phyloP scores from a whole-genome alignment of 2,888 invertebrate genomes.

The Drosophila koepferae region DNA sequence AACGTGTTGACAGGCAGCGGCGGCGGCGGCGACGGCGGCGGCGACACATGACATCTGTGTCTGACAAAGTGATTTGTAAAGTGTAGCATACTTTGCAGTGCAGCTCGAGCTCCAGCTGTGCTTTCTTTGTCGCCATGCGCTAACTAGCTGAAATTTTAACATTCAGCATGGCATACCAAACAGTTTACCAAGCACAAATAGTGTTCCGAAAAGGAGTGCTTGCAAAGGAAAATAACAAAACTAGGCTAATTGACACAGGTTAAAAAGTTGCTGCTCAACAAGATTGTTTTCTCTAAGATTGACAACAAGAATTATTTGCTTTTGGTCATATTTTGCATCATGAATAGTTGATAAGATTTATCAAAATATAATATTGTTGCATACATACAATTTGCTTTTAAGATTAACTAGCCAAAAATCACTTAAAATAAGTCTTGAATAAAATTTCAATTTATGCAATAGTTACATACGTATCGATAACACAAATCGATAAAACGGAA shows the following conservation, averaged over 20 bases:
- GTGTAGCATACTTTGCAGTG: constrained; percentile 41
- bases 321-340: neutral
- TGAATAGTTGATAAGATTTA: too few species aligned
- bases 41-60: constrained; percentile 56
- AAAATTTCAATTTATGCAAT: too few species aligned
- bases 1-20: constrained; percentile 48
- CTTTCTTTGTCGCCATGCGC: constrained; percentile 2
- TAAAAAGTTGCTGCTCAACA: neutral
- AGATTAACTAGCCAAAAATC: too few species aligned
- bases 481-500: neutral
- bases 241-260: neutral
- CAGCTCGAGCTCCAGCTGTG: neutral
- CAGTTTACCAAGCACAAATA: neutral
- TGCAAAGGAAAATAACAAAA: neutral
- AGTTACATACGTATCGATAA: neutral
- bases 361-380: too few species aligned
- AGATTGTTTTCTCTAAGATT: neutral
- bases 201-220: neutral
- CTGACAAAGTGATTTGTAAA: constrained; percentile 53
- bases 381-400: too few species aligned
- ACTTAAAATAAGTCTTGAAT: too few species aligned
- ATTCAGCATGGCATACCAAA: constrained; percentile 15
- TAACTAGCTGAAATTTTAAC: constrained; percentile 16
- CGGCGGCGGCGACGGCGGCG: constrained; percentile 39
- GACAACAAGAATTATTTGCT: neutral